Base-by-base conservation (phyloP, 1,140 invertebrate genomes). In the Belonocnema kinseyi region DNA sequence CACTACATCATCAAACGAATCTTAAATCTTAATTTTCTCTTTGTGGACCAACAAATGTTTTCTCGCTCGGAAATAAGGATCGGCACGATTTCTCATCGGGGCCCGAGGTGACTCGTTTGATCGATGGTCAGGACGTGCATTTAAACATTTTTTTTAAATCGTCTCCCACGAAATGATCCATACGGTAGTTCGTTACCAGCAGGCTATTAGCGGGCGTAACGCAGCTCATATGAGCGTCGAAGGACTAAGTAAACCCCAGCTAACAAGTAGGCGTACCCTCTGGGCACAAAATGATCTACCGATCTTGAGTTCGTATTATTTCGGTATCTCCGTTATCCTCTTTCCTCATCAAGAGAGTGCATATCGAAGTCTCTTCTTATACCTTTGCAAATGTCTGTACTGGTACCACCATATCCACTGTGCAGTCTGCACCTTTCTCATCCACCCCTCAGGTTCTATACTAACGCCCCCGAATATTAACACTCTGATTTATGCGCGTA, bases 401-500 rank as follows among this genome's bases (percentile, higher is more conserved):
- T 11, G 40, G 40, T 46, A 66, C 50, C 17, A 66, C 50, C 17
- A n/a, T 2, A 33, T 53, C 70, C 74, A 13, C 19, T 21, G 76
- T 50, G 71, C 74, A 13, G 17, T 21, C 73, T 50, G 61, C 72
- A 79, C 66, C 73, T 73, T 66, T 71, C 71, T 73, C 76, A 75
- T 82, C 79, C 78, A 72, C 76, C 71, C 78, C 71, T 78, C 76
- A 78, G 74, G 40, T 80, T 46, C 40, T 46, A 82, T 84, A 85
- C 88, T 84, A 84, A 87, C 90, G 90, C 90, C 90, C 89, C 86
- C 89, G 86, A 91, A 90, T 91, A 91, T 91, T 90, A 91, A 91
- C 86, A 81, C 84, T 78, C 83, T 91, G 90, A 91, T 91, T 91
- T 91, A 91, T 91, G 90, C 90, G 66, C 84, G 89, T 90, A 90